Conservation (phyloP, 2,797 vertebrate species). For the Spondyliosoma cantharus region DNA sequence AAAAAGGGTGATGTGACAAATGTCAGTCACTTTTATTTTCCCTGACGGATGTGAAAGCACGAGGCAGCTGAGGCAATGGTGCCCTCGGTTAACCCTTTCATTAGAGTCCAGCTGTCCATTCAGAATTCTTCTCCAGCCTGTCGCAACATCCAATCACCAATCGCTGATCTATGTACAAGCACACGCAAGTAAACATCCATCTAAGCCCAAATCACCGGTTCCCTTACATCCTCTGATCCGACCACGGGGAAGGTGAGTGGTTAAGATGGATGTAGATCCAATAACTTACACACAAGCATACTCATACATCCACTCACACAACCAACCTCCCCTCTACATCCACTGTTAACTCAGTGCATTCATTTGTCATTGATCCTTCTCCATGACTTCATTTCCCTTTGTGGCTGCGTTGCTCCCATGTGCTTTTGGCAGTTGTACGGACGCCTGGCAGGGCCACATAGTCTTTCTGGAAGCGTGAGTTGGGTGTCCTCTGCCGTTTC, state of each 20-base stretch:
- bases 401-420: slow-evolving; percentile 89
- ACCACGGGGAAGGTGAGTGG: slow-evolving; percentile 35
- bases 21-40: slow-evolving; percentile 75
- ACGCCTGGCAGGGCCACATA: slow-evolving; percentile 93
- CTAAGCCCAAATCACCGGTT: slow-evolving; percentile 11
- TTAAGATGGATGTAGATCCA: slow-evolving; percentile 58
- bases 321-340: slow-evolving; percentile 35
- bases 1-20: slow-evolving; percentile 76
- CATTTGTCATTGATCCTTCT: slow-evolving; percentile 60
- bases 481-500: slow-evolving; percentile 93
- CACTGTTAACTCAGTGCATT: slow-evolving; percentile 74
- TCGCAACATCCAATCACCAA: slow-evolving; percentile 16
- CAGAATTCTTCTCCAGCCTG: slow-evolving; percentile 30
- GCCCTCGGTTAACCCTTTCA: slow-evolving; percentile 48
- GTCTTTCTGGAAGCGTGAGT: slow-evolving; percentile 95
- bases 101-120: slow-evolving; percentile 55
- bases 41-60: slow-evolving; percentile 81
- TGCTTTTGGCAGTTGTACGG: slow-evolving; percentile 88
- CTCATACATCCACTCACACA: slow-evolving; percentile 12
- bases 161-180: slow-evolving; percentile 50
- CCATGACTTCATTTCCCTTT: slow-evolving; percentile 83
- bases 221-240: slow-evolving; percentile 28
- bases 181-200: slow-evolving; percentile 29
- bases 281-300: slow-evolving; percentile 20
- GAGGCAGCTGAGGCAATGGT: slow-evolving; percentile 60